Percentiles rank a stretch among this genome's conserved stretches.
Conservation (phyloP, 2,113 vertebrate species). For the Ptychochromis oligacanthus region DNA sequence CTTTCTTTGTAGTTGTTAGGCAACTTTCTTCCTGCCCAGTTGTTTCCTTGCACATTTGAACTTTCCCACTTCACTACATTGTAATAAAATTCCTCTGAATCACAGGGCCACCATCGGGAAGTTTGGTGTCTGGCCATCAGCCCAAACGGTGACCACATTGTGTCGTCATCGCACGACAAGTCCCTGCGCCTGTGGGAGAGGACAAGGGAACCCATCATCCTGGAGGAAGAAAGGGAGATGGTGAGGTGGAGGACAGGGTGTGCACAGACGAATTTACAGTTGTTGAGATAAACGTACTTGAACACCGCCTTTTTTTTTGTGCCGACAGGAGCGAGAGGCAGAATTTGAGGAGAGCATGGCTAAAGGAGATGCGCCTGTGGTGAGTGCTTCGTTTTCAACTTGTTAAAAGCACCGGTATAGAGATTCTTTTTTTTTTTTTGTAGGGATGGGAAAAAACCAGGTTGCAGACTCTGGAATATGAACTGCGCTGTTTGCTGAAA, state of each 20-base stretch:
- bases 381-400: constrained; percentile 68
- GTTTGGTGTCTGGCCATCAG: constrained; percentile 94
- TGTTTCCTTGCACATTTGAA: neutral
- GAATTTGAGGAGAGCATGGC: constrained; percentile 94
- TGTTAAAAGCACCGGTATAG: neutral
- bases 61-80: neutral
- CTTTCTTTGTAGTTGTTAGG: neutral
- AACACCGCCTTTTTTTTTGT: neutral
- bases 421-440: neutral
- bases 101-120: constrained; percentile 93
- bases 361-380: constrained; percentile 90
- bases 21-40: neutral
- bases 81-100: neutral
- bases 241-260: constrained; percentile 70
- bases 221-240: constrained; percentile 96
- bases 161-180: constrained; percentile 94
- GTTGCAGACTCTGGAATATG: too few relatives aligned
- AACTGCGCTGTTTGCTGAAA: too few relatives aligned
- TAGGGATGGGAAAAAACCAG: neutral
- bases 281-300: neutral
- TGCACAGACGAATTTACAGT: neutral
- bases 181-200: constrained; percentile 96
- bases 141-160: constrained; percentile 92
- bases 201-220: constrained; percentile 91
- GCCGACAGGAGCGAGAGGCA: constrained; percentile 87